A percentile compares a stretch with the other conserved stretches of the same genome.
These are phyloP conservation scores for Condylura cristata DNA, from an alignment of 2,113 vertebrate species.

Conservation along the genomic window DNA sequence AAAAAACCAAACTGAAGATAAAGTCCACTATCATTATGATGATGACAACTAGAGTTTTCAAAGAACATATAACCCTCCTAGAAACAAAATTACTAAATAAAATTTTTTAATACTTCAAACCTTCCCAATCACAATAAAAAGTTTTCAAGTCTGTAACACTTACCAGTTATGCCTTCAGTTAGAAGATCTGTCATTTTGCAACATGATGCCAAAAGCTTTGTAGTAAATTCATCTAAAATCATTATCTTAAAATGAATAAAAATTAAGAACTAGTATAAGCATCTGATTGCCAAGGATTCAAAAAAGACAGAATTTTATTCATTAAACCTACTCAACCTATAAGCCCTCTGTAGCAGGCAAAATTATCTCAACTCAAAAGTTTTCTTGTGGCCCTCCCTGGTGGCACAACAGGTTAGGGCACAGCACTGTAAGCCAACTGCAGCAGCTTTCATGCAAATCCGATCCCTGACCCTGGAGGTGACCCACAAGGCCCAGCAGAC, in stretches of 20 bases:
- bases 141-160: conserved; percentile 46
- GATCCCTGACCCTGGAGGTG: too few species aligned
- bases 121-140: neutral
- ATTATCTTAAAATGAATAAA: conserved; percentile 88
- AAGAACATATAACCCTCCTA: neutral
- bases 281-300: conserved; percentile 26
- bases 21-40: conserved; percentile 20
- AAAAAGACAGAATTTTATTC: conserved; percentile 28
- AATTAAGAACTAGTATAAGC: conserved; percentile 30
- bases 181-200: conserved; percentile 97
- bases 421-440: too few species aligned
- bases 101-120: conserved; percentile 14
- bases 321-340: conserved; percentile 27
- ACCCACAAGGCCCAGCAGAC: too few species aligned
- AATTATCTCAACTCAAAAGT: neutral
- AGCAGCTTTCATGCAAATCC: too few species aligned
- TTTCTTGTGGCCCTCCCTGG: too few species aligned
- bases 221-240: conserved; percentile 96
- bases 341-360: conserved; percentile 14
- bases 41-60: neutral
- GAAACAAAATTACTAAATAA: conserved; percentile 40
- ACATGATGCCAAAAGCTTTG: conserved; percentile 94
- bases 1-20: neutral
- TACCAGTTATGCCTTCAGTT: conserved; percentile 91
- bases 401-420: too few species aligned